phyloP scores from a whole-genome alignment of 1,140 invertebrate genomes.

The Drosophila auraria region DNA sequence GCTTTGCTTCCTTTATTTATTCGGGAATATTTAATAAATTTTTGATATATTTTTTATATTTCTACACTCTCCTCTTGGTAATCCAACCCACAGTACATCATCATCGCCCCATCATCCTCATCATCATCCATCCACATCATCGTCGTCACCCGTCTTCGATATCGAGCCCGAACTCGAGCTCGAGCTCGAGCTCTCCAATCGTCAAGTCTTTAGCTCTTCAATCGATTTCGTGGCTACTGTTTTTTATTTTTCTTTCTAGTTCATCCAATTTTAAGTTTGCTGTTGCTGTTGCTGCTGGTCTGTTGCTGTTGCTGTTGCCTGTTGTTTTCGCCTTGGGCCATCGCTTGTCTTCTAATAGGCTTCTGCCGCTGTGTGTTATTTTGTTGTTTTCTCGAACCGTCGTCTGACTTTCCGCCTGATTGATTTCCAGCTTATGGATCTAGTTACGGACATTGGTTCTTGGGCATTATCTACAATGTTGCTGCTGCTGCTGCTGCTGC shows the following conservation, averaged over 20 bases:
- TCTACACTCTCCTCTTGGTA: background rate
- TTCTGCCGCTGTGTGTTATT: slow-evolving; percentile 39
- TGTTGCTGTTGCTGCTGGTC: background rate
- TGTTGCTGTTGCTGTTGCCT: slow-evolving; percentile 15
- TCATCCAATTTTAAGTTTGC: slow-evolving; percentile 69
- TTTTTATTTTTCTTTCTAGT: slow-evolving; percentile 51
- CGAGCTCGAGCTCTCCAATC: slow-evolving; percentile 51
- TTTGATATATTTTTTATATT: no score
- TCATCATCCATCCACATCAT: slow-evolving; percentile 40
- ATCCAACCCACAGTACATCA: slow-evolving; percentile 20
- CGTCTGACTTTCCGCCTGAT: slow-evolving; percentile 69
- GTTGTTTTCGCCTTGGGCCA: slow-evolving; percentile 37
- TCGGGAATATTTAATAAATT: no score
- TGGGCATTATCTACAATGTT: slow-evolving; percentile 57
- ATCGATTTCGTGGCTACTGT: slow-evolving; percentile 81
- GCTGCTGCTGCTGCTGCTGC: slow-evolving; percentile 15
- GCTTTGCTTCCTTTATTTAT: no score
- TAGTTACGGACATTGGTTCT: slow-evolving; percentile 64
- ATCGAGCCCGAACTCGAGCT: slow-evolving; percentile 38
- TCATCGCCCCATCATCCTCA: slow-evolving; percentile 31
- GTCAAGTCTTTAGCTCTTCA: slow-evolving; percentile 68
- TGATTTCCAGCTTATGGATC: slow-evolving; percentile 80
- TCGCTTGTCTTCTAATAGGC: slow-evolving; percentile 62
- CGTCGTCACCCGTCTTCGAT: slow-evolving; percentile 52
- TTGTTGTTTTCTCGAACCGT: slow-evolving; percentile 34